Evolutionary conservation across 2,113 vertebrate genomes (phyloP).

Genomic region (Nothobranchius kuhntae): DNA sequence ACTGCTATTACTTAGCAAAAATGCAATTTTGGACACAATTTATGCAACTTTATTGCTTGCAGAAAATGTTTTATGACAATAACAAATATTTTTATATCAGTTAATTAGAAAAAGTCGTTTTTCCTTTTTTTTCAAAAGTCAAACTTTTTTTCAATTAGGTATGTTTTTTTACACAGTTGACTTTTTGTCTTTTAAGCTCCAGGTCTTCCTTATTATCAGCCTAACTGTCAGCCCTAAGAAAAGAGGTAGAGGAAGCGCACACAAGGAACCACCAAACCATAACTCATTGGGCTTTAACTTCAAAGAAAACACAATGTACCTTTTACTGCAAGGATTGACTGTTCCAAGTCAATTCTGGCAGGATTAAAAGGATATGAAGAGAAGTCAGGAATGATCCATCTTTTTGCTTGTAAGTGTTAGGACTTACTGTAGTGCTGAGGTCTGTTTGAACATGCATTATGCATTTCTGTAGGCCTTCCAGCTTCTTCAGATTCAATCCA

Average conservation of each 20-base stretch:
- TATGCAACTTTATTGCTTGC: too few relatives aligned
- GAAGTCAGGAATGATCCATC: slow-evolving; percentile 44
- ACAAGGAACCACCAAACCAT: slow-evolving; percentile 41
- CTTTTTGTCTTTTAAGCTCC: slow-evolving; percentile 36
- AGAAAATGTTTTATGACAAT: too few relatives aligned
- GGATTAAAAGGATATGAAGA: slow-evolving; percentile 54
- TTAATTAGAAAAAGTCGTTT: too few relatives aligned
- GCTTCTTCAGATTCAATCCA: slow-evolving; percentile 56
- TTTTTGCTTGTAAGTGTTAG: slow-evolving; percentile 4
- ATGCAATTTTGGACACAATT: too few relatives aligned
- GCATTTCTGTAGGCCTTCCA: slow-evolving; percentile 53
- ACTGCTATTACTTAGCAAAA: too few relatives aligned
- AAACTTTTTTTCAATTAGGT: too few relatives aligned
- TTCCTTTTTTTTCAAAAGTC: too few relatives aligned
- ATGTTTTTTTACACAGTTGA: neutral
- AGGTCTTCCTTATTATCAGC: slow-evolving; percentile 43
- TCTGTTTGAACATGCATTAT: slow-evolving; percentile 74
- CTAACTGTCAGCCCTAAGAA: slow-evolving; percentile 9
- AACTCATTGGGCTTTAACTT: slow-evolving; percentile 69
- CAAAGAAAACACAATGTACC: slow-evolving; percentile 61
- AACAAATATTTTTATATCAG: too few relatives aligned
- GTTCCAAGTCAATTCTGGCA: slow-evolving; percentile 47
- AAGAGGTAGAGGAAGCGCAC: neutral
- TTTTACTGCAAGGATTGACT: slow-evolving; percentile 67
- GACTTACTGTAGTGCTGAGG: slow-evolving; percentile 30